These are phyloP conservation scores for Seriola quinqueradiata DNA, from an alignment of 2,113 vertebrate species.

Conservation along the genomic window DNA sequence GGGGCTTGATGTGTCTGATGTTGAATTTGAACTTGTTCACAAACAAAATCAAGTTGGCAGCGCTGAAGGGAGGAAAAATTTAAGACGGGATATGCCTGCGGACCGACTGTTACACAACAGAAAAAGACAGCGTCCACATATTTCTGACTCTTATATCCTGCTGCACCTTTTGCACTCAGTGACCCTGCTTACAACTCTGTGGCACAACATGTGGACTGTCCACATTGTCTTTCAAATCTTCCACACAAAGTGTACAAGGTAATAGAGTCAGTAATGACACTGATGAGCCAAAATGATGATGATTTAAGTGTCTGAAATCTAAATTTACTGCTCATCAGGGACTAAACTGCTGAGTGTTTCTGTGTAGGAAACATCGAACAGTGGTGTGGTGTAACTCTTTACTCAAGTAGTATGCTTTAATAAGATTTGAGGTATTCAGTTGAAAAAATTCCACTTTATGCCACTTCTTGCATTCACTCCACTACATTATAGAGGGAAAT, in stretches of 20 bases:
- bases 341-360: too few relatives aligned
- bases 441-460: neutral
- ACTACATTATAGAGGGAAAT: neutral
- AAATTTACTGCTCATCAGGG: neutral
- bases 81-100: slow-evolving; percentile 24
- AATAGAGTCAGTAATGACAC: neutral
- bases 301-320: too few relatives aligned
- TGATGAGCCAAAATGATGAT: neutral
- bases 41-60: neutral
- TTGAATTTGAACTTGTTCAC: neutral
- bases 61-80: neutral
- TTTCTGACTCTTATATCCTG: slow-evolving; percentile 11
- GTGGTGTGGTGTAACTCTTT: neutral
- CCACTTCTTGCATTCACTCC: neutral
- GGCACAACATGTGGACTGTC: neutral
- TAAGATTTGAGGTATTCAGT: too few relatives aligned
- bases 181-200: neutral
- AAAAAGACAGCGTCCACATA: neutral
- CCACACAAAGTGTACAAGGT: neutral
- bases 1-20: neutral
- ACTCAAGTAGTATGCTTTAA: neutral
- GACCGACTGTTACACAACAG: slow-evolving; percentile 17
- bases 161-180: neutral
- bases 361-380: neutral
- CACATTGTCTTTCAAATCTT: neutral